These are phyloP conservation scores for Cichlasoma orientale DNA, from an alignment of 2,797 vertebrate genomes.

Conservation along the genomic window DNA sequence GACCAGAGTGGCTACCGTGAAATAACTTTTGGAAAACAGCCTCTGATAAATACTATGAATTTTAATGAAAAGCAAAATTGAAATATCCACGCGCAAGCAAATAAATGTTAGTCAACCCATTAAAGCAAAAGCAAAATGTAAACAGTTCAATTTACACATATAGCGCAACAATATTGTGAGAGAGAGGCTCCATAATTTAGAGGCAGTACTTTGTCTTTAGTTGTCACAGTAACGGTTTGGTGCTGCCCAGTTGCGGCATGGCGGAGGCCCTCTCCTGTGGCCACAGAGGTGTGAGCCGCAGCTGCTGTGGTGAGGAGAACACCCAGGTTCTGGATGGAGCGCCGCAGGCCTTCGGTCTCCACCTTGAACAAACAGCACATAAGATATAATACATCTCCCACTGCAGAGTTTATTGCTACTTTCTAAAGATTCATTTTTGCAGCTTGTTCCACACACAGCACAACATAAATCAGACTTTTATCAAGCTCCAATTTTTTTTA, in stretches of 20 bases:
- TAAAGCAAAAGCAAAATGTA: not conserved
- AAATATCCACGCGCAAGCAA: not conserved
- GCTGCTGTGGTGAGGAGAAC: constrained; percentile 91
- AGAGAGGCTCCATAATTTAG: not conserved
- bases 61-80: not conserved
- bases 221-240: constrained; percentile 90
- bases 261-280: constrained; percentile 91
- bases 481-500: not conserved
- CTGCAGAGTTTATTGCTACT: not conserved
- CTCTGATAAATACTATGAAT: not conserved
- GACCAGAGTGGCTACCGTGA: not conserved
- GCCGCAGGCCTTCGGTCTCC: constrained; percentile 90
- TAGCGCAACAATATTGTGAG: not conserved
- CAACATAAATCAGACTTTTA: not conserved
- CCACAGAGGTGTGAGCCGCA: constrained; percentile 90
- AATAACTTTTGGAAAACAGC: not conserved
- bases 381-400: too few species aligned
- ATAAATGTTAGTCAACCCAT: not conserved
- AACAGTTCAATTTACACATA: not conserved
- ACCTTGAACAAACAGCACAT: constrained; percentile 57
- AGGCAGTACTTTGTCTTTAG: constrained; percentile 88
- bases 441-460: not conserved
- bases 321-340: constrained; percentile 93
- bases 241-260: constrained; percentile 92
- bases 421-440: not conserved